Evolutionary conservation across 1,140 invertebrate species (phyloP), one percentile per base, ranked within the genome.

Genomic region (Drosophila mojavensis): DNA sequence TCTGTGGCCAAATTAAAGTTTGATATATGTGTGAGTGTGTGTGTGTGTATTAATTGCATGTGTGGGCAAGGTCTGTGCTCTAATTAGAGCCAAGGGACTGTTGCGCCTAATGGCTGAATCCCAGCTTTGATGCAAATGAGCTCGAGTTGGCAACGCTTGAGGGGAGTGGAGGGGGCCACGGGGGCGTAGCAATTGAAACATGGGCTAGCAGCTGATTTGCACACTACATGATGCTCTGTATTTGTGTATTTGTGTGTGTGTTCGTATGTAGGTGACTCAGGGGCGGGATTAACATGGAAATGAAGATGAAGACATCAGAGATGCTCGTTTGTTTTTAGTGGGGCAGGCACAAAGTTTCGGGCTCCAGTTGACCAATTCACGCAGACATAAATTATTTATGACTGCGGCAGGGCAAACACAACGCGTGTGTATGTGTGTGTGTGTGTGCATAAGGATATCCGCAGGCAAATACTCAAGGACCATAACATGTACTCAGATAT

Each of bases 371-470:
- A 88, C 83, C 83, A 88, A 88, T 83, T 88, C 82, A 88, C 80
- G 77, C 59, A 78, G 76, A 73, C 83, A 89, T 88, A 89, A 89
- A 88, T 88, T 83, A 88, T 88, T 88, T 88, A 88, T 88, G 79
- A 83, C 76, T 89, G 82, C 81, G 75, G 48, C 81, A 80, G 63
- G 45, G 59, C 59, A 77, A 81, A 81, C 79, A 81, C 56, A 55
- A 55, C 73, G 60, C 72, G 73, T 51, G 24, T 17, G 47, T 45
- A 15, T 15, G 30, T 61, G 36, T 41, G 24, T 41, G 53, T 15
- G 51, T 33, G 61, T 65, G 69, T 17, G 51, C 36, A 47, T 65
- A 39, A 39, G 61, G 48, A 61, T 68, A 68, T 61, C 56, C 68
- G 62, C 61, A 63, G 33, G 56, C 63, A 66, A 55, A 73, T 55